Percentiles rank a stretch among this genome's conserved stretches.
These are phyloP conservation scores for Drosophila kanekoi DNA, from an alignment of 2,888 invertebrate genomes.

Conservation along the genomic window DNA sequence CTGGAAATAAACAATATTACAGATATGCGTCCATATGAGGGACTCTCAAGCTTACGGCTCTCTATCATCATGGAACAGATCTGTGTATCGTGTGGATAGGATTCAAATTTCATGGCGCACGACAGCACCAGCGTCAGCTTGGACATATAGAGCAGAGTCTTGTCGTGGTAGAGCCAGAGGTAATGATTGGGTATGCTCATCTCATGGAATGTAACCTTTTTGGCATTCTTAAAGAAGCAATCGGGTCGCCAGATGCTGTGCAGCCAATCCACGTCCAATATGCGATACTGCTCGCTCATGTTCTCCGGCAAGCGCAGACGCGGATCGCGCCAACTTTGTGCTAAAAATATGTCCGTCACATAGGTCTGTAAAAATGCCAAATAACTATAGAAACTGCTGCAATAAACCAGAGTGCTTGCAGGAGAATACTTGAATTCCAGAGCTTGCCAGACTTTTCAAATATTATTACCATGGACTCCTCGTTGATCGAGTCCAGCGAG, in stretches of 20 bases:
- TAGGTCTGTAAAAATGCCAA: conserved; percentile 89
- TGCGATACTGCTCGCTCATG: conserved; percentile 96
- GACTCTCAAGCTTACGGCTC: conserved; percentile 90
- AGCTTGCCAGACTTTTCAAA: not conserved
- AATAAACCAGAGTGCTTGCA: not conserved
- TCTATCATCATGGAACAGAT: conserved; percentile 97
- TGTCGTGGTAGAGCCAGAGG: conserved; percentile 95
- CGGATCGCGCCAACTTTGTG: conserved; percentile 96
- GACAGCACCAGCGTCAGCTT: conserved; percentile 96
- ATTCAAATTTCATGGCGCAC: conserved; percentile 97
- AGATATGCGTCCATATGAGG: conserved; percentile 1
- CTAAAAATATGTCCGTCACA: conserved; percentile 96
- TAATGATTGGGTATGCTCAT: conserved; percentile 98
- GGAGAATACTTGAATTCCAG: too few relatives aligned
- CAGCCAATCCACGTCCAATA: conserved; percentile 95
- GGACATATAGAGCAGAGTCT: conserved; percentile 96
- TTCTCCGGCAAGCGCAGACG: conserved; percentile 95
- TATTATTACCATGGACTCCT: conserved; percentile 92
- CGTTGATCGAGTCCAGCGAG: conserved; percentile 97
- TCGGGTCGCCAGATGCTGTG: conserved; percentile 97
- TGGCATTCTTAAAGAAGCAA: conserved; percentile 97
- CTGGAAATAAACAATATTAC: conserved; percentile 86
- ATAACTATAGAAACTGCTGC: not conserved
- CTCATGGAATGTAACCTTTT: conserved; percentile 96
- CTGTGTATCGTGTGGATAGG: conserved; percentile 97